Conservation (phyloP, 2,888 invertebrate genomes). For the Lasioglossum leucozonium region DNA sequence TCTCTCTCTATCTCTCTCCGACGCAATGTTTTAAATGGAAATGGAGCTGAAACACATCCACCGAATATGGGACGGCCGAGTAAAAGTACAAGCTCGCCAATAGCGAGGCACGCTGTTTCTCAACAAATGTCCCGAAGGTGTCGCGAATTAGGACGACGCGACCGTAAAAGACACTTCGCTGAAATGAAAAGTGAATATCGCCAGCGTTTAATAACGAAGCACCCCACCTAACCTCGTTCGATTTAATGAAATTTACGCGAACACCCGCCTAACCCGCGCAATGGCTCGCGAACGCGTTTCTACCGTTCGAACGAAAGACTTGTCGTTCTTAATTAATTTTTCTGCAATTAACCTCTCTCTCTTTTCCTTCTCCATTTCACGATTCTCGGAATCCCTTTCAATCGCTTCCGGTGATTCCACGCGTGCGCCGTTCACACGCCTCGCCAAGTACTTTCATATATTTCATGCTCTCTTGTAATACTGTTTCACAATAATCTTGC, state of each 20-base stretch:
- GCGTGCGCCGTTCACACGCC: neutral
- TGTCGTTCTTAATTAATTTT: slow-evolving; percentile 2
- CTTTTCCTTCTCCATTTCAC: neutral
- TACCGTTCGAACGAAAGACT: neutral
- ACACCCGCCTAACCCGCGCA: neutral
- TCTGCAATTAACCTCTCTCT: slow-evolving; percentile 1
- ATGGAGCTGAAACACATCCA: slow-evolving; percentile 2
- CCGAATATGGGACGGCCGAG: neutral
- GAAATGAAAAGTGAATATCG: neutral
- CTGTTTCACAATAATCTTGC: neutral
- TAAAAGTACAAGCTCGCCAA: neutral
- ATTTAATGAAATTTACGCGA: slow-evolving; percentile 3
- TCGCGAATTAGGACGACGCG: neutral
- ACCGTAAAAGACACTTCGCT: neutral
- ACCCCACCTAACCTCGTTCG: too few relatives aligned
- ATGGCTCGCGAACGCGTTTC: neutral
- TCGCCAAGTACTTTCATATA: neutral
- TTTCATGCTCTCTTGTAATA: neutral
- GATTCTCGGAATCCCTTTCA: neutral
- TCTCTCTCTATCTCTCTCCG: too few relatives aligned
- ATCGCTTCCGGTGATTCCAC: neutral
- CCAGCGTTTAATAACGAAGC: neutral
- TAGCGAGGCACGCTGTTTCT: neutral
- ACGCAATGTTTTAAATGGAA: slow-evolving; percentile 5
- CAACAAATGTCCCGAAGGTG: neutral